Base-by-base conservation (phyloP, 2,888 invertebrate genomes). In the Girardia tigrina region DNA sequence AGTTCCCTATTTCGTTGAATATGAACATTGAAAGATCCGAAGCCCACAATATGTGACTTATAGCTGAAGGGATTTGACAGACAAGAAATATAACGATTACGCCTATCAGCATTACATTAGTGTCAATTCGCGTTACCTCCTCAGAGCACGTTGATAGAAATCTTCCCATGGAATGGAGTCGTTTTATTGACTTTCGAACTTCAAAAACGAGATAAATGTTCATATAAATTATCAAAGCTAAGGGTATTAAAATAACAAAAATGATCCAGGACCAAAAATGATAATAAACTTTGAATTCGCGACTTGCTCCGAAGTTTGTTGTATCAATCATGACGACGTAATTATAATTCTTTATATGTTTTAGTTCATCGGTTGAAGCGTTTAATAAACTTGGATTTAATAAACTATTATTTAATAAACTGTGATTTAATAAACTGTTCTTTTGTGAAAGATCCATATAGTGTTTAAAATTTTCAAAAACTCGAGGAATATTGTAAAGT, bases 91-190 rank as follows among this genome's bases (percentile, higher is more conserved):
- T 80, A n/a, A 83, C 79, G 42, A 84, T 80, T 4, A 84, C 83
- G 26, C 83, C 81, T 28, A 84, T 83, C 20, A 84, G 79, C 84
- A 84, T 84, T 36, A 83, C 78, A 0, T 83, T 84, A 0, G 84
- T 84, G 78, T 84, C 83, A 76, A 82, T 83, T 16, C 83, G 80
- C 42, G 81, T 81, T 72, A 80, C 80, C 77, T 83, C 83, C 23
- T 80, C 80, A 0, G 81, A 80, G 23, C 56, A 56, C 4, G 56
- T n/a, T 12, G 56, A 23, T 20, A 56, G 56, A 16, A 8, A 56
- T 4, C n/a, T n/a, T 77, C 82, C 82, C 8, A 83, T 81, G 74
- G 80, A 79, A 36, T 80, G 78, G 26, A 82, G 82, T 28, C 81
- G 81, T 29, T 79, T 79, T 16, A 81, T 78, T 0, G 83, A 82